Conservation (phyloP, 37 sponge, comb jelly and placozoan species). For the Lycopodina hypogea region DNA sequence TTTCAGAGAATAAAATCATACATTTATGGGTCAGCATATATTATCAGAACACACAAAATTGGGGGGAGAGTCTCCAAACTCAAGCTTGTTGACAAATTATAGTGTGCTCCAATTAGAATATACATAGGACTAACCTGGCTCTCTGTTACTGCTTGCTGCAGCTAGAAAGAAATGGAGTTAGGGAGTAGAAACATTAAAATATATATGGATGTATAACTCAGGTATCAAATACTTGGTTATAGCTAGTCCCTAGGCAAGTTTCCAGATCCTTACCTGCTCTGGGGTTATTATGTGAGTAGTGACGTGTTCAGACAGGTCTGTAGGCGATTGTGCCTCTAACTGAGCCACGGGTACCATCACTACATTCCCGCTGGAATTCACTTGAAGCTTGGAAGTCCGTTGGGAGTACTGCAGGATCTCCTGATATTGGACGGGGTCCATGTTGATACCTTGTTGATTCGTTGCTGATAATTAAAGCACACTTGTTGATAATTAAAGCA, state of each 20-base stretch:
- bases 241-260: too few species aligned
- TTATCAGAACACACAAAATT: too few species aligned
- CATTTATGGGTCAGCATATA: too few species aligned
- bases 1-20: too few species aligned
- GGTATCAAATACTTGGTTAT: too few species aligned
- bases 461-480: background rate
- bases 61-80: too few species aligned
- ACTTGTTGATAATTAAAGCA: background rate
- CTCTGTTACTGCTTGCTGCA: too few species aligned
- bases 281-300: background rate
- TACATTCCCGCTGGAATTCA: conserved; percentile 22
- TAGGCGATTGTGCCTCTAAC: background rate
- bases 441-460: background rate
- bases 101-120: background rate
- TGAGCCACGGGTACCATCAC: conserved; percentile 16
- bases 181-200: too few species aligned
- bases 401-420: conserved; percentile 8
- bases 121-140: background rate
- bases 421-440: background rate
- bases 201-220: too few species aligned
- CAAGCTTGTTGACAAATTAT: background rate
- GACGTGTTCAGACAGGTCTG: conserved; percentile 18
- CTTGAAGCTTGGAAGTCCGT: conserved; percentile 4
- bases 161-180: too few species aligned
- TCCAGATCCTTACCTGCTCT: background rate